Evolutionary conservation across 2,113 vertebrate species (phyloP), one percentile per base, ranked within the genome.

Genomic region (Psilopogon haemacephalus): DNA sequence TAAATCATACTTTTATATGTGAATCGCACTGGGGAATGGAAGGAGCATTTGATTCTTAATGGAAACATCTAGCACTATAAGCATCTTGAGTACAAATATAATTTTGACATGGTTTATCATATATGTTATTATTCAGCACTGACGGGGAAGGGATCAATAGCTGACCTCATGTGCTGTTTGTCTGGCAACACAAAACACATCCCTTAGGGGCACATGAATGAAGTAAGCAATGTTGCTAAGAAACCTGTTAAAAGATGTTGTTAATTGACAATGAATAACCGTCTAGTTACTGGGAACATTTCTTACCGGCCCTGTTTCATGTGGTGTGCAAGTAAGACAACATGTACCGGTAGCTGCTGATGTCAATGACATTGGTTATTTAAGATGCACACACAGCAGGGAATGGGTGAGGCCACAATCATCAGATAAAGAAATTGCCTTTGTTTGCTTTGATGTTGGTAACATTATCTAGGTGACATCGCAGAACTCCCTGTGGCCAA

Each of bases 221-320:
- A 94, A 94, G 68, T 75, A 94, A 93, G 58, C 12, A 9, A 68
- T 78, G 74, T 95, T 95, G 86, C 87, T 94, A 91, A 94, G 89
- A 94, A 90, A 91, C 69, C 46, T 54, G 79, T 84, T 95, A 88
- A 94, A 85, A 44, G 44, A 79, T 81, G 69, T 23, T 79, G 83
- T 92, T 97, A 96, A 96, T 94, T 95, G 89, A 89, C 2, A 0
- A 64, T 52, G 50, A 94, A 82, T 86, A 92, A 58, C 32, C 42
- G 87, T 55, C 50, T 81, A 76, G 62, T 94, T 94, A 72, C 62
- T 90, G 27, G 83, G 91, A 97, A 86, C 54, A 78, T 91, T 91
- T 88, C 87, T 96, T 85, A 75, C 71, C 56, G 90, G n/a, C 59
- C 90, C 65, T 64, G 71, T 65, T 95, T 91, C 86, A 70, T 75